phyloP scores from a whole-genome alignment of 2,113 vertebrate genomes.

The Strix uralensis region DNA sequence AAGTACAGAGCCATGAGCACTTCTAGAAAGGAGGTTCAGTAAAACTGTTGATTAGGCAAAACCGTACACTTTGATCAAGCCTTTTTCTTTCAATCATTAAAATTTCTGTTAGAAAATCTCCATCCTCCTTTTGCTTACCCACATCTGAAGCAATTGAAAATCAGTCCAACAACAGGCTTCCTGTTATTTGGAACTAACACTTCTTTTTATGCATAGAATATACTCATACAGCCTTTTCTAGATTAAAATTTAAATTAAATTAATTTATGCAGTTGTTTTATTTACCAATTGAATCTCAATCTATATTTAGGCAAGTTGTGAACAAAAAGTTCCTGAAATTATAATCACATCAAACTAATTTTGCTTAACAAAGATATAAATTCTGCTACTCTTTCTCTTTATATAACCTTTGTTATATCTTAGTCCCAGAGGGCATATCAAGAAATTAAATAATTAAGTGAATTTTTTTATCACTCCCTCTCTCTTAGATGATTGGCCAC shows the following conservation, averaged over 20 bases:
- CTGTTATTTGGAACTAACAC: neutral
- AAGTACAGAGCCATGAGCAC: neutral
- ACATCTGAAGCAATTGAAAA: neutral
- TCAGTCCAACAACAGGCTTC: neutral
- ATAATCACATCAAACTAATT: neutral
- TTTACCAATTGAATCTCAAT: neutral
- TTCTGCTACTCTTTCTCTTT: constrained; percentile 10
- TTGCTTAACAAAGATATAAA: neutral
- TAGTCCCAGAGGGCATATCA: neutral
- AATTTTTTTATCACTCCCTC: neutral
- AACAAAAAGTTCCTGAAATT: neutral
- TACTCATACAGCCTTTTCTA: neutral
- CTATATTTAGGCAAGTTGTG: neutral
- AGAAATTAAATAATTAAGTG: neutral
- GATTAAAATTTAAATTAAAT: neutral
- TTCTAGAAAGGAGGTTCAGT: neutral
- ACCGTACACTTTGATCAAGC: accelerated
- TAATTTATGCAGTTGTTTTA: neutral
- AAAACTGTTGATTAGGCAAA: neutral
- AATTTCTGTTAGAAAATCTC: neutral
- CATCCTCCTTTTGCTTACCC: neutral
- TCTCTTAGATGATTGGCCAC: neutral
- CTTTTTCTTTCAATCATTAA: neutral
- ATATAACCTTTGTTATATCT: neutral
- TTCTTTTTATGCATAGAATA: neutral